Base-by-base conservation (phyloP, 1,140 invertebrate species). In the Centruroides vittatus region DNA sequence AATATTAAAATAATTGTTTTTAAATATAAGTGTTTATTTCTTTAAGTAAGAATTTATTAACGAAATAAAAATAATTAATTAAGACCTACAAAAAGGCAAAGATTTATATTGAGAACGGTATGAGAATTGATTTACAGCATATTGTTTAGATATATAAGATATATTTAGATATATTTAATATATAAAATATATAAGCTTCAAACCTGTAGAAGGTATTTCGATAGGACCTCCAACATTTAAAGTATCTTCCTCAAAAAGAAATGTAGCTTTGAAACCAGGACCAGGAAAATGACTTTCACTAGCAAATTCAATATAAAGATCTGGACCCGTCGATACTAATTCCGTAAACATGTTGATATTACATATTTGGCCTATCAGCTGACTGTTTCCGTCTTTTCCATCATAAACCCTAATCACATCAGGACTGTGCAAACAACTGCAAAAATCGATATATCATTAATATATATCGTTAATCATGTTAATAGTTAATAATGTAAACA, bases 191-290 rank as follows among this genome's bases (percentile, higher is more conserved):
- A 23, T 23, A 23, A 8, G 41, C 5, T 51, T 34, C 50, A 10
- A 6, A 51, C 50, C 50, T 34, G 23, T 51, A n/a, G 23, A 51
- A 13, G 50, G 50, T 1, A 34, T 51, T 51, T 51, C 50, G 12
- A 34, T 51, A 51, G 12, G 12, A 13, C 50, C 50, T 51, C 50
- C 50, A 11, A 51, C 41, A 41, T 41, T 13, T 34, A 51, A 13
- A 11, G 50, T 13, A 51, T 51, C 53, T 34, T 67, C 61, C 36
- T 68, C 64, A 71, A 90, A 91, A 68, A 86, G 81, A 72, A 84
- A 91, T 68, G 78, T 84, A 46, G 86, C 88, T 70, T 87, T 86
- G 75, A 93, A 92, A 48, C 89, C 88, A 69, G 88, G 86, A 34
- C 86, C 85, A 0, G 87, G 88, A 67, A 78, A 81, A 67, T 87